A percentile compares a stretch with the other conserved stretches of the same genome.
Evolutionary conservation across 2,113 vertebrate genomes (phyloP).

Genomic region (Albula glossodonta): DNA sequence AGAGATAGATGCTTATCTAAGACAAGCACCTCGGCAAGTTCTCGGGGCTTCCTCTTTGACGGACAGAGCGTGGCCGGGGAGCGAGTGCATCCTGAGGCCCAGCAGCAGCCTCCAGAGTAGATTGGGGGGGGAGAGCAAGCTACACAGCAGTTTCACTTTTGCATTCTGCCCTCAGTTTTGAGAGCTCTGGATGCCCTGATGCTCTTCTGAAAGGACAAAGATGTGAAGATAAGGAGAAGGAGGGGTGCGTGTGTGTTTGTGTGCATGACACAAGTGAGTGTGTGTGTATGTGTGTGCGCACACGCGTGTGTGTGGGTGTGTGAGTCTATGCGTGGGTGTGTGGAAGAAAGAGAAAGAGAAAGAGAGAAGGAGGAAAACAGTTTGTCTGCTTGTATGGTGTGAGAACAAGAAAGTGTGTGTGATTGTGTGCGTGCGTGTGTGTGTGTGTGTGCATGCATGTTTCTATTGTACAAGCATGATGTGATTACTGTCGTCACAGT

Average conservation of each 20-base stretch:
- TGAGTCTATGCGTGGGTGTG: neutral
- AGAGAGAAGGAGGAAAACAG: neutral
- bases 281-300: slow-evolving; percentile 1
- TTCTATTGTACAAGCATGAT: neutral
- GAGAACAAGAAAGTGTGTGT: too few species aligned
- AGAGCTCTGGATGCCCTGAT: neutral
- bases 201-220: neutral
- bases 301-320: neutral
- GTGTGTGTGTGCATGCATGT: neutral
- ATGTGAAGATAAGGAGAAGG: neutral
- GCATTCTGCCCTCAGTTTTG: slow-evolving; percentile 15
- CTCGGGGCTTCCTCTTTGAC: too few species aligned
- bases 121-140: neutral
- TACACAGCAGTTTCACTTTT: slow-evolving; percentile 34
- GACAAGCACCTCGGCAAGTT: neutral
- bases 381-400: too few species aligned
- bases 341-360: neutral
- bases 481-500: slow-evolving; percentile 25
- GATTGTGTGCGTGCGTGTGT: neutral
- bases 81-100: too few species aligned
- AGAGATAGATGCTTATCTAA: slow-evolving; percentile 17
- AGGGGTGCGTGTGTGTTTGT: neutral
- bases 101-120: neutral
- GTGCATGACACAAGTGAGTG: neutral
- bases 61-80: neutral